Evolutionary conservation across 2,888 invertebrate species (phyloP).

Genomic region (Chaetogeoica ovagalla): DNA sequence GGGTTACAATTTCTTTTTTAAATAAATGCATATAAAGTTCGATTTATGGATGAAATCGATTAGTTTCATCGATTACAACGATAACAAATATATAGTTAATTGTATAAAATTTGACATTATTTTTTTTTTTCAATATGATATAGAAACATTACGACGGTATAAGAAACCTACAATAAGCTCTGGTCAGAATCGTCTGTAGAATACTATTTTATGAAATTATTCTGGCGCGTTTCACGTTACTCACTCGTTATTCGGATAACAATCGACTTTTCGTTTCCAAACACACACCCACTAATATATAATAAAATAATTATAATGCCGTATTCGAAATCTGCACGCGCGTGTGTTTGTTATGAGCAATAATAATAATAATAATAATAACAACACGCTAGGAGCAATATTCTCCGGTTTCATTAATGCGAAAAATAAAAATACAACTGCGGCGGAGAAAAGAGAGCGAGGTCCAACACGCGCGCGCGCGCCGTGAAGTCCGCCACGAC

Average conservation of each 20-base stretch:
- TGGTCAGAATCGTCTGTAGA: too few relatives aligned
- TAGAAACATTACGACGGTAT: too few relatives aligned
- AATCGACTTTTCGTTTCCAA: constrained; percentile 16
- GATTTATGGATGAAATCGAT: too few relatives aligned
- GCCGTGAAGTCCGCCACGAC: constrained; percentile 32
- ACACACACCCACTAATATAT: not conserved
- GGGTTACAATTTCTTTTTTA: too few relatives aligned
- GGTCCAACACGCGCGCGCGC: constrained; percentile 39
- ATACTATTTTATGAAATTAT: too few relatives aligned
- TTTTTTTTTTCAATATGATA: too few relatives aligned
- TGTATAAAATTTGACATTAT: too few relatives aligned
- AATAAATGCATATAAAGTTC: too few relatives aligned
- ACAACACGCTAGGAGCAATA: constrained; percentile 5
- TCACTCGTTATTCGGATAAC: not conserved
- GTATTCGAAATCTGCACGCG: not conserved
- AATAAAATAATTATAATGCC: not conserved
- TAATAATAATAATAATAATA: not conserved
- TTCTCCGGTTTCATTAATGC: not conserved
- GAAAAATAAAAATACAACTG: not conserved
- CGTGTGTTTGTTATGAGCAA: not conserved
- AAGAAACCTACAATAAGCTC: too few relatives aligned
- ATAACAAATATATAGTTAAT: too few relatives aligned
- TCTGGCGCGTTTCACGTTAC: not conserved
- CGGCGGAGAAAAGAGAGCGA: constrained; percentile 44
- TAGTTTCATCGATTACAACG: too few relatives aligned